Evolutionary conservation across 2,888 invertebrate species (phyloP).

Genomic region (Aleiodes testaceus): DNA sequence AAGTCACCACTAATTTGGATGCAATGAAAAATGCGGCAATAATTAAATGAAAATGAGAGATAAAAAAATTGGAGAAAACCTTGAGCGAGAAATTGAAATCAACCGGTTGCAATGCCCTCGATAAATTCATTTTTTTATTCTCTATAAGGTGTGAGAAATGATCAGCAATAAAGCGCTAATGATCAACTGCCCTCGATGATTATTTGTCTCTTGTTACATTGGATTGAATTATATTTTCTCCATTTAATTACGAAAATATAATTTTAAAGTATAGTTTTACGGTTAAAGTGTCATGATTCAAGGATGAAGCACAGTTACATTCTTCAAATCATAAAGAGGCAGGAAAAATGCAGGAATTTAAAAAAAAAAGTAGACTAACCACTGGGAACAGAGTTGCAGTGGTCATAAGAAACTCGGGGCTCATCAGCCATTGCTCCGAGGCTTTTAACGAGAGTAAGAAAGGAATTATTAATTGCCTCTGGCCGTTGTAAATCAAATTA

Average conservation of each 20-base stretch:
- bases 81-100: conserved; percentile 19
- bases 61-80: neutral
- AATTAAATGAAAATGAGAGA: neutral
- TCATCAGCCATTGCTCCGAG: conserved; percentile 53
- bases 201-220: conserved; percentile 46
- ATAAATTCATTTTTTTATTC: conserved; percentile 45
- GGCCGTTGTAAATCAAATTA: conserved; percentile 60
- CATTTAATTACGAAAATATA: too few species aligned
- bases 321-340: neutral
- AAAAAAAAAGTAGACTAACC: conserved; percentile 9
- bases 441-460: conserved; percentile 56
- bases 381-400: conserved; percentile 45
- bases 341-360: neutral
- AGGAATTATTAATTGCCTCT: conserved; percentile 58
- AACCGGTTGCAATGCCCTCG: conserved; percentile 34
- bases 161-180: conserved; percentile 48
- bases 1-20: conserved; percentile 1
- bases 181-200: conserved; percentile 49
- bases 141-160: conserved; percentile 50
- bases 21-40: neutral
- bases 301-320: conserved; percentile 6
- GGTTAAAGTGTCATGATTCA: too few species aligned
- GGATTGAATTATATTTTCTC: neutral
- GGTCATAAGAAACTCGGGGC: conserved; percentile 52
- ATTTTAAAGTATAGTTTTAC: too few species aligned